Base-by-base conservation (phyloP, 2,113 vertebrate genomes). In the Elephas maximus region DNA sequence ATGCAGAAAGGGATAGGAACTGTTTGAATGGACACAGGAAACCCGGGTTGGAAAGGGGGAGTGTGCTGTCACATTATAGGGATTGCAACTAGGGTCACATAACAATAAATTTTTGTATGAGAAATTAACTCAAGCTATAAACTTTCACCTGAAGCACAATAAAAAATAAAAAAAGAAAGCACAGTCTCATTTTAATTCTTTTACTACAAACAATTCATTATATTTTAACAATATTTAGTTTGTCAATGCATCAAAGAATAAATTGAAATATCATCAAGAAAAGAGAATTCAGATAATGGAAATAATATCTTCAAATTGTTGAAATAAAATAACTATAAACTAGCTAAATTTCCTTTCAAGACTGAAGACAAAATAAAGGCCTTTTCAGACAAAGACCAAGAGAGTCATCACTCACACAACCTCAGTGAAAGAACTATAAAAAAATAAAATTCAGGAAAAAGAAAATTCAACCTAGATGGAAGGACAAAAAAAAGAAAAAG, bases 281-380 rank as follows among this genome's bases (percentile, higher is more conserved):
- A 90, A 78, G 28, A 90, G 69, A 94, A 78, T 76, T 77, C 60
- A 84, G 12, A 84, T 65, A 94, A 90, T 84, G 15, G 37, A 94
- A 37, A 33, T 69, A 17, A 15, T 37, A 69, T 84, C 17, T 77
- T 84, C 14, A 90, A 77, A 77, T 57, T 83, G 53, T 21, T 90
- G n/a, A 76, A n/a, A 6, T 3, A 3, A 83, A 84, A 77, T 67
- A 67, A 90, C 57, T 69, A 30, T 71, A 60, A 90, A 62, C 21
- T 53, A 78, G 37, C 8, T 90, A 94, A 90, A 94, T 57, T 84
- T 69, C 69, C 60, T 90, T 84, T 84, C 48, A 94, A 77, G 45
- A 78, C n/a, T 71, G 37, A 82, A 89, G 23, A 23, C 74, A 77
- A 77, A 77, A n/a, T 14, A 76, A 81, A 65, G 63, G 69, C 28